Evolutionary conservation across 2,888 invertebrate species (phyloP).

Genomic region (Adineta ricciae): DNA sequence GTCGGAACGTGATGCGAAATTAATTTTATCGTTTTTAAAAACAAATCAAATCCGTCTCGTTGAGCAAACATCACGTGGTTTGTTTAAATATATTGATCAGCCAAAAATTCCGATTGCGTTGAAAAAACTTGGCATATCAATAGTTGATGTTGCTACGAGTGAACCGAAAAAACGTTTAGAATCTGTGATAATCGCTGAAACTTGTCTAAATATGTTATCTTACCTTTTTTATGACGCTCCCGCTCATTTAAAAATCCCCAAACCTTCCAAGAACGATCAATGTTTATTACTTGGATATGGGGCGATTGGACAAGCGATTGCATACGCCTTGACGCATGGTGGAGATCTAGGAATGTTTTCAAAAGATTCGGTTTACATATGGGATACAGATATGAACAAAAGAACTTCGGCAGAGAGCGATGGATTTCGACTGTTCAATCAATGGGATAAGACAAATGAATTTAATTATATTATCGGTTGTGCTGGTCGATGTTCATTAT

Average conservation of each 20-base stretch:
- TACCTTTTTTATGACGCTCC: neutral
- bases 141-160: neutral
- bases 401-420: neutral
- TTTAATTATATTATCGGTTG: conserved; percentile 10
- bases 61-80: conserved; percentile 1
- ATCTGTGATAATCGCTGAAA: neutral
- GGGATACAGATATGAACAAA: neutral
- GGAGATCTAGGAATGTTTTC: neutral
- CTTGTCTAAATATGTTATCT: neutral
- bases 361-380: neutral
- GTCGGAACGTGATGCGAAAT: no score
- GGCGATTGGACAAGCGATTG: neutral
- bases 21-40: no score
- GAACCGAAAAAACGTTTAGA: neutral
- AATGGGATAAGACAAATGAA: neutral
- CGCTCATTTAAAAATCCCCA: neutral
- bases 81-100: neutral
- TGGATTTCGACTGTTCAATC: neutral
- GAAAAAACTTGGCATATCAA: neutral
- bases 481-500: neutral
- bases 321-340: neutral
- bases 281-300: conserved; percentile 9
- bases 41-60: neutral
- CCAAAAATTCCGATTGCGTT: neutral
- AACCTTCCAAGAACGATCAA: neutral